Evolutionary conservation across 2,888 invertebrate species (phyloP).

Genomic region (Apoda limacodes): DNA sequence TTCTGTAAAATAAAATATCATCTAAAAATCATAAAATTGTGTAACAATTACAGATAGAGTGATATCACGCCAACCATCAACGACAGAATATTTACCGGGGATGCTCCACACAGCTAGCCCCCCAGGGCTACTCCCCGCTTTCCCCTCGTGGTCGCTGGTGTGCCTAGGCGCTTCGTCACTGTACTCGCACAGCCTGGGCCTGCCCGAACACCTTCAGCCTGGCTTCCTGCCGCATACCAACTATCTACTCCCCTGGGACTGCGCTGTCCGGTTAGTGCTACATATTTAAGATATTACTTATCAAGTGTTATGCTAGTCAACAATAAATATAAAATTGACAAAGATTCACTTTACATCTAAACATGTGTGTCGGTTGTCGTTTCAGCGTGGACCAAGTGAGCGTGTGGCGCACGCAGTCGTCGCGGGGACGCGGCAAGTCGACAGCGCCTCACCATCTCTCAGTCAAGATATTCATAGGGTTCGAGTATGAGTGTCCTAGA

Average conservation of each 20-base stretch:
- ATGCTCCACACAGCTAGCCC: slow-evolving; percentile 89
- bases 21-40: slow-evolving; percentile 3
- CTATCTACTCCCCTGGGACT: slow-evolving; percentile 94
- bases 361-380: slow-evolving; percentile 10
- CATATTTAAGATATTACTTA: no score
- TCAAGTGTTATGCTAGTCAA: no score
- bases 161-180: slow-evolving; percentile 91
- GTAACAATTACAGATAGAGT: slow-evolving; percentile 65
- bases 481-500: slow-evolving; percentile 97
- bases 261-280: slow-evolving; percentile 39
- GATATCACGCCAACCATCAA: slow-evolving; percentile 78
- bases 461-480: slow-evolving; percentile 93
- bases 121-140: slow-evolving; percentile 81
- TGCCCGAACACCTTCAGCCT: slow-evolving; percentile 87
- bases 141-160: slow-evolving; percentile 90
- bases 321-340: no score
- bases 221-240: slow-evolving; percentile 92
- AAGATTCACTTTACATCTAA: no score
- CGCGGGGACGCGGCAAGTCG: slow-evolving; percentile 42
- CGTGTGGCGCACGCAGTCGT: slow-evolving; percentile 27
- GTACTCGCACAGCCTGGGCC: slow-evolving; percentile 89
- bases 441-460: slow-evolving; percentile 70
- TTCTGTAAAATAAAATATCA: no score
- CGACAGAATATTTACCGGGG: slow-evolving; percentile 91
- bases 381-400: slow-evolving; percentile 24